These are phyloP conservation scores for Mya arenaria DNA, from an alignment of 1,140 invertebrate genomes.

Conservation along the genomic window DNA sequence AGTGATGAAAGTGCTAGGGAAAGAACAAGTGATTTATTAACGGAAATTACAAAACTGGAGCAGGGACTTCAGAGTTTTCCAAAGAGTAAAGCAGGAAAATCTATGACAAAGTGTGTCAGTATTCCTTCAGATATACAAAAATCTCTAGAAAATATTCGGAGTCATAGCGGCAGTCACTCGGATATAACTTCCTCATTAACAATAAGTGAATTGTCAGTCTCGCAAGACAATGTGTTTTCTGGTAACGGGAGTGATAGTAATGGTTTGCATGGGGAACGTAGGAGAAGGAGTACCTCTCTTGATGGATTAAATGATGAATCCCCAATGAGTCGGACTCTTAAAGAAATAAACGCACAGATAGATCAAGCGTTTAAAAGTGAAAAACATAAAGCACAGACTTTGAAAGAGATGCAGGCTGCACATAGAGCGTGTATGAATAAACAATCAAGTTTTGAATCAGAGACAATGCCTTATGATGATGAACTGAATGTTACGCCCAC, in stretches of 20 bases:
- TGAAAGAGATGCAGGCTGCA: slow-evolving; percentile 50
- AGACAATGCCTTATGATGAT: slow-evolving; percentile 44
- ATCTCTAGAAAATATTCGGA: slow-evolving; percentile 74
- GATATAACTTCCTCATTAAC: slow-evolving; percentile 76
- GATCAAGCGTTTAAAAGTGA: slow-evolving; percentile 73
- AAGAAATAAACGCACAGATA: slow-evolving; percentile 75
- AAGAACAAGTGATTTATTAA: slow-evolving; percentile 35
- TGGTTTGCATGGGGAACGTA: slow-evolving; percentile 15
- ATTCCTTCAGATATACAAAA: slow-evolving; percentile 77
- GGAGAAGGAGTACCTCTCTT: slow-evolving; percentile 71
- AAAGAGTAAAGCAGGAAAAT: slow-evolving; percentile 9
- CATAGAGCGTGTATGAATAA: slow-evolving; percentile 34
- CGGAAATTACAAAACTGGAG: slow-evolving; percentile 54
- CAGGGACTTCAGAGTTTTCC: slow-evolving; percentile 39
- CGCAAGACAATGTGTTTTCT: slow-evolving; percentile 69
- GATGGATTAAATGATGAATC: slow-evolving; percentile 72
- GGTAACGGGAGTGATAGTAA: slow-evolving; percentile 20
- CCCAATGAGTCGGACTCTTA: slow-evolving; percentile 69
- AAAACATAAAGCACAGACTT: slow-evolving; percentile 48
- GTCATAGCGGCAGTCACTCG: slow-evolving; percentile 65
- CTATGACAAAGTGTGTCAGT: slow-evolving; percentile 77
- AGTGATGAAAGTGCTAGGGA: neutral
- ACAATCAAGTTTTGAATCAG: slow-evolving; percentile 17
- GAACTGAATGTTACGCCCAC: slow-evolving; percentile 47
- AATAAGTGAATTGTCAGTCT: slow-evolving; percentile 76